Evolutionary conservation across 2,888 invertebrate genomes (phyloP), one percentile per base, ranked within the genome.

Genomic region (Asteroscopus sphinx): DNA sequence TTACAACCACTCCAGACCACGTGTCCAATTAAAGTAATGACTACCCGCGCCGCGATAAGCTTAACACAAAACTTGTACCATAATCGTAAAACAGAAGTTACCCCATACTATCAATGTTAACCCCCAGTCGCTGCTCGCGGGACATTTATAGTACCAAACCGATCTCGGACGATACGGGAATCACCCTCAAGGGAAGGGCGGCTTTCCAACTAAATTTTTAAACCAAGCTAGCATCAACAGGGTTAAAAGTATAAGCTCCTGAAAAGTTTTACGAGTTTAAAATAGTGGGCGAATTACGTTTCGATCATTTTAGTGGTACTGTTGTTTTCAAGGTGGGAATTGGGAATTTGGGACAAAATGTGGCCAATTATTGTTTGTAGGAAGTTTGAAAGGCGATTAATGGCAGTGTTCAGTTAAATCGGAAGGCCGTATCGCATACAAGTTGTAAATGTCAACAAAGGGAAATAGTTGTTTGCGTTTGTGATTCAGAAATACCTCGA

Each of bases 11-110:
- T 44, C 55, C 41, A 58, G 47, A 53, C 56, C 68, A 56, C 44
- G 33, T 51, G 36, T 41, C 46, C 74, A 66, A 73, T 73, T 76
- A 73, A 69, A 76, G 60, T 66, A 76, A 76, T 47, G 51, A 61
- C 55, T 40, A 55, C 55, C n/a, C n/a, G n/a, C n/a, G n/a, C n/a
- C 42, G 42, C 58, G 60, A 62, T 71, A 73, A 62, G 53, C 53
- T 47, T 48, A 52, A 65, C 55, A 65, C 60, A 53, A 63, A 73
- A 83, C 78, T 83, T 77, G 55, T 53, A 17, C 70, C 61, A 80
- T 81, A 75, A 79, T 70, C 80, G 71, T 85, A 83, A 85, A 85
- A 78, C 77, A 78, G 71, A 79, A 82, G 79, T 75, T 69, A 46
- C 66, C 65, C 74, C 62, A 69, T 77, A 77, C 79, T 83, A 83